Evolutionary conservation across 1,140 invertebrate species (phyloP).

Genomic region (Listronotus oregonensis): DNA sequence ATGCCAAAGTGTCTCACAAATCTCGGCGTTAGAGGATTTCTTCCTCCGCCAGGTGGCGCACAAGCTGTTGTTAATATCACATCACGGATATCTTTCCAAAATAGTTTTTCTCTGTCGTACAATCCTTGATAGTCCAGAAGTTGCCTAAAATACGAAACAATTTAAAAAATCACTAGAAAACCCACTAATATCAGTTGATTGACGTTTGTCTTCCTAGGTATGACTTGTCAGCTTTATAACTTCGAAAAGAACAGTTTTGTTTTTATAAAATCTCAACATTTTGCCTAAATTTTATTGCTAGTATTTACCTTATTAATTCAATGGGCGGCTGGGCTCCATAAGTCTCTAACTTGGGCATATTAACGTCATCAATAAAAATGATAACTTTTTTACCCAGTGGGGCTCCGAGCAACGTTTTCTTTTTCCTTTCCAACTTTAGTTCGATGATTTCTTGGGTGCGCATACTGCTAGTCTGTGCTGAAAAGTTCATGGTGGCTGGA

Average conservation of each 20-base stretch:
- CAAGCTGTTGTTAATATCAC: conserved; percentile 82
- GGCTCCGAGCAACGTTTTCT: conserved; percentile 80
- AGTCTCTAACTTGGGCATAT: conserved; percentile 83
- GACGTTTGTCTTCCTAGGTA: too few relatives aligned
- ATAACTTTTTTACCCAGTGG: conserved; percentile 82
- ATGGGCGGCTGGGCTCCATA: conserved; percentile 91
- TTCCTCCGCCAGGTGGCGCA: conserved; percentile 85
- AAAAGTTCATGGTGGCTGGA: conserved; percentile 82
- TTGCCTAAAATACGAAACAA: conserved; percentile 63
- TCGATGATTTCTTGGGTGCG: conserved; percentile 82
- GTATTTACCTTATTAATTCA: conserved; percentile 75
- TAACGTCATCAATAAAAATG: conserved; percentile 91
- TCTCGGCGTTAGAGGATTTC: conserved; percentile 81
- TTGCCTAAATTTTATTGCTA: too few relatives aligned
- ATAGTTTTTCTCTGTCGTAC: conserved; percentile 84
- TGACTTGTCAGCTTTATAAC: too few relatives aligned
- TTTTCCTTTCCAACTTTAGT: conserved; percentile 79
- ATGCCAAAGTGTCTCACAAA: conserved; percentile 86
- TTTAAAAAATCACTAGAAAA: not conserved
- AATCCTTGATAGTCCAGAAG: conserved; percentile 81
- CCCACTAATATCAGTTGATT: too few relatives aligned
- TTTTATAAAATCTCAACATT: too few relatives aligned
- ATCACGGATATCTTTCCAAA: conserved; percentile 85
- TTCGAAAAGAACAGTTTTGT: too few relatives aligned
- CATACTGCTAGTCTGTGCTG: conserved; percentile 83